phyloP scores from a whole-genome alignment of 2,797 vertebrate species.

The Phalloptychus januarius region DNA sequence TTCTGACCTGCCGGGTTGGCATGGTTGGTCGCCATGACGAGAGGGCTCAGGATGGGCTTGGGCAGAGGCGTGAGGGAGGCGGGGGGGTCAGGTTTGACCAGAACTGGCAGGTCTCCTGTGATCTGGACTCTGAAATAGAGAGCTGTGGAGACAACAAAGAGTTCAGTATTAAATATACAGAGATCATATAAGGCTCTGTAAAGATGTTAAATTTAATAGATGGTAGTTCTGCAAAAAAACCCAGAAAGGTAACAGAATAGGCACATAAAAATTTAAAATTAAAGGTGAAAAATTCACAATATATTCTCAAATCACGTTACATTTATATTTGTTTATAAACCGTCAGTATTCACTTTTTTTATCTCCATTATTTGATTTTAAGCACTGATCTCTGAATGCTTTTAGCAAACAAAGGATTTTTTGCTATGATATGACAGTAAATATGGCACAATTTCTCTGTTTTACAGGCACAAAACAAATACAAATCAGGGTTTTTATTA shows the following conservation, averaged over 20 bases:
- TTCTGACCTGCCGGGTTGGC: slow-evolving; percentile 14
- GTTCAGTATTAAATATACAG: background rate
- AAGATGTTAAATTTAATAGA: background rate
- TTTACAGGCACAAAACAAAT: background rate
- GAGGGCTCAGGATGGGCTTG: slow-evolving; percentile 16
- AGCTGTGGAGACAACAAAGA: slow-evolving; percentile 50
- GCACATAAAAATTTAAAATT: background rate
- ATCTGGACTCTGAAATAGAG: slow-evolving; percentile 70
- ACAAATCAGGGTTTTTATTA: background rate
- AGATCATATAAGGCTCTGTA: background rate
- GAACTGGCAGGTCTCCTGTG: slow-evolving; percentile 54
- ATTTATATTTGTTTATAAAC: background rate
- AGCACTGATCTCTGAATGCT: background rate
- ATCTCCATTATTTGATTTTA: background rate
- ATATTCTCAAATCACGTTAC: background rate
- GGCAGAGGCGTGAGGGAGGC: slow-evolving; percentile 2
- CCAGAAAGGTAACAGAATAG: background rate
- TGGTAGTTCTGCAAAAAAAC: background rate
- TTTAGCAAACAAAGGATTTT: background rate
- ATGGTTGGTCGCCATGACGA: background rate
- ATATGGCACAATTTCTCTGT: background rate
- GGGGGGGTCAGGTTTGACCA: slow-evolving; percentile 47
- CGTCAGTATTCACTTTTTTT: background rate
- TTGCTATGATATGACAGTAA: background rate
- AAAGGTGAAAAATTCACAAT: background rate